A percentile compares a stretch with the other conserved stretches of the same genome.
Evolutionary conservation across 35 echinoderm and acorn worm species (phyloP).

Genomic region (Apostichopus japonicus): DNA sequence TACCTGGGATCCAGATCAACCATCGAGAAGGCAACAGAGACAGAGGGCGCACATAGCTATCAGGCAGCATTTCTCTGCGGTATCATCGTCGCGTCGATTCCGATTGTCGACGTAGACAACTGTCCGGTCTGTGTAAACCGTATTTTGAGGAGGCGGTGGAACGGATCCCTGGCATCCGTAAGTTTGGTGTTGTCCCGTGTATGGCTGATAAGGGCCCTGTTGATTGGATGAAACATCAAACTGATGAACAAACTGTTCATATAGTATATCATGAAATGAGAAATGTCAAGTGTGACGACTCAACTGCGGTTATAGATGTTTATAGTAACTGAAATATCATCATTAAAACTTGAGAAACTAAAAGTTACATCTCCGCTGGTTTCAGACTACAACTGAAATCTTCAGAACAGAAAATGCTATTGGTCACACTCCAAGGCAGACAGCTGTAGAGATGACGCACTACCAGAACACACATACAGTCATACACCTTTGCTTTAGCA

Average conservation of each 20-base stretch:
- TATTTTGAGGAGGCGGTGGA: conserved; percentile 43
- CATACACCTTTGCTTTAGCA: too few relatives aligned
- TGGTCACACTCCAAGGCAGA: too few relatives aligned
- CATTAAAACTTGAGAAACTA: too few relatives aligned
- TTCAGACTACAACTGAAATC: too few relatives aligned
- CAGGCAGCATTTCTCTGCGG: conserved; percentile 52
- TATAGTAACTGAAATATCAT: too few relatives aligned
- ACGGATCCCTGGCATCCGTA: conserved; percentile 42
- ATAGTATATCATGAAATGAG: background rate
- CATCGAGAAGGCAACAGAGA: conserved; percentile 44
- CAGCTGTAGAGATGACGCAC: too few relatives aligned
- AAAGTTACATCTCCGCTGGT: too few relatives aligned
- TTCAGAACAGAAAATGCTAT: too few relatives aligned
- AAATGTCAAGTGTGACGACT: too few relatives aligned
- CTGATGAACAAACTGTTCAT: background rate
- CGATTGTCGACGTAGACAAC: conserved; percentile 40
- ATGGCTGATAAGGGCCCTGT: conserved; percentile 53
- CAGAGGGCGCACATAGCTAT: conserved; percentile 57
- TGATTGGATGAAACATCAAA: background rate
- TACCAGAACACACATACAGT: too few relatives aligned
- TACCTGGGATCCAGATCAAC: background rate
- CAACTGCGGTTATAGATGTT: too few relatives aligned
- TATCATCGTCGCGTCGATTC: conserved; percentile 21
- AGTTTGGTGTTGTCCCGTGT: conserved; percentile 8
- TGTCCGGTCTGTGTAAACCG: conserved; percentile 53